A percentile compares a stretch with the other conserved stretches of the same genome.
Conservation (phyloP, 2,113 vertebrate genomes). For the Coptodon rendalli region DNA sequence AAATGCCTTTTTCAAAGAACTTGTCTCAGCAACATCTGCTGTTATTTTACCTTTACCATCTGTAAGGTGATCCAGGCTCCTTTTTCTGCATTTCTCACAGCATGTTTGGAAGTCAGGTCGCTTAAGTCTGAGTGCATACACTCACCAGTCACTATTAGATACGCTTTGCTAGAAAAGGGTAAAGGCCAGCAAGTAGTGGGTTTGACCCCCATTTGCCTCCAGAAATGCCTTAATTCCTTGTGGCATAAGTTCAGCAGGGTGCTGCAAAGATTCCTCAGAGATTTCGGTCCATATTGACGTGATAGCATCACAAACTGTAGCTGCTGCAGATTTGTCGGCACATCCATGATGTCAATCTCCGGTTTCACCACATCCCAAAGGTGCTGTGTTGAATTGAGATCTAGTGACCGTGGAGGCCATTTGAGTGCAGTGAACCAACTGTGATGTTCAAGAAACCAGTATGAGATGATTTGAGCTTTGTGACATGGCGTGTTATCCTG, state of each 20-base stretch:
- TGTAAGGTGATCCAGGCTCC: not conserved
- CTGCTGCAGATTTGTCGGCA: not conserved
- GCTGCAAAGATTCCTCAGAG: not conserved
- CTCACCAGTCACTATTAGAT: not conserved
- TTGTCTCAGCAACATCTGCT: not conserved
- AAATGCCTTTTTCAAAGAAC: not conserved
- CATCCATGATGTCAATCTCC: not conserved
- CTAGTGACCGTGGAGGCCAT: not conserved
- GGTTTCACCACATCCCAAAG: not conserved
- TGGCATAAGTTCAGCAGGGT: not conserved
- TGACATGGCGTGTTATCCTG: not conserved
- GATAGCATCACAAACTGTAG: not conserved
- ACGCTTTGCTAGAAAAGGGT: not conserved
- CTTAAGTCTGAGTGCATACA: not conserved
- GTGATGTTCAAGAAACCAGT: not conserved
- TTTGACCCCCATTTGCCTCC: not conserved
- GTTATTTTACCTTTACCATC: not conserved
- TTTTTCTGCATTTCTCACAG: not conserved
- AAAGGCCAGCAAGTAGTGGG: not conserved
- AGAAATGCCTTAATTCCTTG: not conserved
- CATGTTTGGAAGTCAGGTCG: not conserved
- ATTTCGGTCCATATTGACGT: not conserved
- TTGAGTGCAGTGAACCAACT: not conserved
- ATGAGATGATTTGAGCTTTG: not conserved
- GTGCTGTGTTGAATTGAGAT: not conserved